These are phyloP conservation scores for Ommatoiulus sabulosus DNA, from an alignment of 2,888 invertebrate species.

Conservation along the genomic window DNA sequence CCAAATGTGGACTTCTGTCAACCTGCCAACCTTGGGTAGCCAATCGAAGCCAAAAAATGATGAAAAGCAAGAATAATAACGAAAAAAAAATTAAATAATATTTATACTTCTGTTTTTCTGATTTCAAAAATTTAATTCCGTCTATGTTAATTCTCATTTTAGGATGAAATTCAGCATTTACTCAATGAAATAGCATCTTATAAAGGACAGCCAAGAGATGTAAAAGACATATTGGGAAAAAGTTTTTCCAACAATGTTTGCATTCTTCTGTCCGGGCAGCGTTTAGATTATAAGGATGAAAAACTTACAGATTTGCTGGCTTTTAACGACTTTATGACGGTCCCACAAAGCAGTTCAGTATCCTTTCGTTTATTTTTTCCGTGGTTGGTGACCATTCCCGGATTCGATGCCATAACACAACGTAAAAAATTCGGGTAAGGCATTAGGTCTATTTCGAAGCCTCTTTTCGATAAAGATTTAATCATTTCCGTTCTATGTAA, in stretches of 20 bases:
- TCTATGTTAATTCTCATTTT: not conserved
- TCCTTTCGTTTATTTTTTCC: not conserved
- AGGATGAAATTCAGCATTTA: conserved; percentile 54
- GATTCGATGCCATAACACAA: not conserved
- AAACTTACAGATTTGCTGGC: not conserved
- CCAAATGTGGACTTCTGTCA: too few relatives aligned
- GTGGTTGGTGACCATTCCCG: not conserved
- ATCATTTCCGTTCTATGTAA: not conserved
- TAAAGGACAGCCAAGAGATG: conserved; percentile 10
- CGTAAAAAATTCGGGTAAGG: not conserved
- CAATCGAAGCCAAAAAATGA: too few relatives aligned
- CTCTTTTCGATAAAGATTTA: too few relatives aligned
- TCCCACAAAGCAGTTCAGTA: conserved; percentile 3
- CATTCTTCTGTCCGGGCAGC: not conserved
- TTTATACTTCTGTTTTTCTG: not conserved
- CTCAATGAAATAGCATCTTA: not conserved
- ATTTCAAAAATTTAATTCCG: not conserved
- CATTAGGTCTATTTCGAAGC: not conserved
- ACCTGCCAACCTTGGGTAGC: too few relatives aligned
- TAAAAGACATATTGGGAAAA: conserved; percentile 8
- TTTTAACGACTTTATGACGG: conserved; percentile 48
- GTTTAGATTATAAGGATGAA: conserved; percentile 48
- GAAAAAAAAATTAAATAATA: too few relatives aligned
- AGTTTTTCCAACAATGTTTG: conserved; percentile 50
- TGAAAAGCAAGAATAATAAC: not conserved